phyloP scores from a whole-genome alignment of 2,113 vertebrate genomes.

The Passer domesticus region DNA sequence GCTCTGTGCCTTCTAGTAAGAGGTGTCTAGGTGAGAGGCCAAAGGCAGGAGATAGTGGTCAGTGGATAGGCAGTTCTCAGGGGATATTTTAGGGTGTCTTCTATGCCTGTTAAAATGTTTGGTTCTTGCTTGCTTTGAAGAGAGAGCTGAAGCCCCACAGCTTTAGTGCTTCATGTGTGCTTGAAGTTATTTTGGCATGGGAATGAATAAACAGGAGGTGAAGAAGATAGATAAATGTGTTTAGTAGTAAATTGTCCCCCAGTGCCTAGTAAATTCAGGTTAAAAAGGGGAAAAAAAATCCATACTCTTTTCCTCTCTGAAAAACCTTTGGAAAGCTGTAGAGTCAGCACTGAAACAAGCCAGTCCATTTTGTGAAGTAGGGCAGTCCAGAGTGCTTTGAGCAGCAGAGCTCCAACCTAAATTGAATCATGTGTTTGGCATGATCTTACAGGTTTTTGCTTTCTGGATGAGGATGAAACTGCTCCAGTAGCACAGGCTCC shows the following conservation, averaged over 20 bases:
- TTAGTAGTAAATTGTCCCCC: background rate
- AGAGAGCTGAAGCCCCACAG: background rate
- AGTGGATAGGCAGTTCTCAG: background rate
- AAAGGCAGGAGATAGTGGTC: background rate
- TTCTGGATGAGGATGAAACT: slow-evolving; percentile 30
- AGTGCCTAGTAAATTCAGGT: background rate
- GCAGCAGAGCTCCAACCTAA: slow-evolving; percentile 12
- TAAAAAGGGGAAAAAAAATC: background rate
- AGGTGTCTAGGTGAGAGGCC: background rate
- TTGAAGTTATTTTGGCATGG: background rate
- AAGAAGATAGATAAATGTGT: background rate
- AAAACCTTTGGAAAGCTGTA: background rate
- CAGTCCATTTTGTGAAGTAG: background rate
- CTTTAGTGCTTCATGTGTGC: background rate
- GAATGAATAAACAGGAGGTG: background rate
- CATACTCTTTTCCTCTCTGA: background rate
- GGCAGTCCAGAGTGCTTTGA: background rate
- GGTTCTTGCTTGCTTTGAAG: background rate
- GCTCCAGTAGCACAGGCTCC: slow-evolving; percentile 35
- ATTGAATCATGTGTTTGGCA: slow-evolving; percentile 42
- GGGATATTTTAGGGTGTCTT: background rate
- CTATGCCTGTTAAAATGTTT: background rate
- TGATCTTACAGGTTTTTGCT: background rate
- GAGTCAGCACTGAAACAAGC: background rate
- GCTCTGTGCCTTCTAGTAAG: background rate